Conservation (phyloP, 2,113 vertebrate genomes). For the Tautogolabrus adspersus region DNA sequence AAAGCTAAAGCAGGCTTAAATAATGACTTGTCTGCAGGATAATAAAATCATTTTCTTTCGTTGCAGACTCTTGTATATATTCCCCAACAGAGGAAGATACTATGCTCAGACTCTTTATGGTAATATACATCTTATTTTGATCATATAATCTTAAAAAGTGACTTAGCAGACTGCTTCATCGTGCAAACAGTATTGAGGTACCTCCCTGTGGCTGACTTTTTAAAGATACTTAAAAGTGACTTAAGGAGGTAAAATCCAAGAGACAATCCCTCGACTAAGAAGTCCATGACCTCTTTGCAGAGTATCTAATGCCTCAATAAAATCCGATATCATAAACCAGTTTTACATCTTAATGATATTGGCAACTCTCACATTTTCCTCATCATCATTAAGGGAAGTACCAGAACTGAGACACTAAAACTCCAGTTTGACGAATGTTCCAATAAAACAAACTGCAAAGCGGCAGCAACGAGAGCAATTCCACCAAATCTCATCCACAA, state of each 20-base stretch:
- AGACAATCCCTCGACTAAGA: not conserved
- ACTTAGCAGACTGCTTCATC: conserved; percentile 33
- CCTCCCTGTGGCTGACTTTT: conserved; percentile 25
- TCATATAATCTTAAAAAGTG: conserved; percentile 52
- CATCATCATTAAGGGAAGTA: conserved; percentile 25
- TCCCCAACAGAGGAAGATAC: conserved; percentile 28
- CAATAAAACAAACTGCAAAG: conserved; percentile 20
- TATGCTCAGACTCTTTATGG: conserved; percentile 15
- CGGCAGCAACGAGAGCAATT: conserved; percentile 24
- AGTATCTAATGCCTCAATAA: not conserved
- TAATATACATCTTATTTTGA: conserved; percentile 45
- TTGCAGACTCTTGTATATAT: conserved; percentile 23
- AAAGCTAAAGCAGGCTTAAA: conserved; percentile 21
- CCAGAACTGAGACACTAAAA: conserved; percentile 38
- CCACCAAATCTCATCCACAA: conserved; percentile 50
- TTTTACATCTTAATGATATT: not conserved
- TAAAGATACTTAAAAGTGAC: not conserved
- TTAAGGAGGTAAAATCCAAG: not conserved
- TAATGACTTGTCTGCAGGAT: conserved; percentile 1
- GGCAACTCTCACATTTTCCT: not conserved
- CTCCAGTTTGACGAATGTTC: conserved; percentile 39
- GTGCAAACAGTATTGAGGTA: conserved; percentile 38
- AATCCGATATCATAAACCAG: not conserved
- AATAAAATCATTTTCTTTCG: conserved; percentile 14
- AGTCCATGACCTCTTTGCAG: not conserved